phyloP scores from a whole-genome alignment of 1,140 invertebrate species.

The Paraescarpia echinospica region DNA sequence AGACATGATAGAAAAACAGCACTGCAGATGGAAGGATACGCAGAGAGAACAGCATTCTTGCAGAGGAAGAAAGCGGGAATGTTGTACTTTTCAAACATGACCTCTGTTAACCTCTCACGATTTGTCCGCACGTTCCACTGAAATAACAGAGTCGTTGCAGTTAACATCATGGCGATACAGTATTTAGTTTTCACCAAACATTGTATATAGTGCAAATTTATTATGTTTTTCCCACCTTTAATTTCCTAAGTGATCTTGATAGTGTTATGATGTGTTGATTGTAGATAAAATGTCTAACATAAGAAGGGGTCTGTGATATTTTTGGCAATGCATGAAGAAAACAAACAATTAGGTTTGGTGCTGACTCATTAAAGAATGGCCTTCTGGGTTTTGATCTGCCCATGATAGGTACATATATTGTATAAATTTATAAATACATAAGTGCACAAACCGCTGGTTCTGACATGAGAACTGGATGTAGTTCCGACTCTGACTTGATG shows the following conservation, averaged over 20 bases:
- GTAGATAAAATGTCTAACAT: neutral
- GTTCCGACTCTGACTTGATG: constrained; percentile 77
- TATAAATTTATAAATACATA: neutral
- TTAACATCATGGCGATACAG: neutral
- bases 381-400: too few species aligned
- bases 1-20: neutral
- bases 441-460: constrained; percentile 72
- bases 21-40: constrained; percentile 61
- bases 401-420: neutral
- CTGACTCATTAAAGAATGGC: too few species aligned
- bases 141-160: constrained; percentile 30
- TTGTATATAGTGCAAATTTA: neutral
- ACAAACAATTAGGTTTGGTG: too few species aligned
- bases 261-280: neutral
- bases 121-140: constrained; percentile 84
- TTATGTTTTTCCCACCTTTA: neutral
- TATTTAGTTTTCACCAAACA: neutral
- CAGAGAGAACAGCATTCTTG: constrained; percentile 91
- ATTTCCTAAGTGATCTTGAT: neutral
- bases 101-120: constrained; percentile 85
- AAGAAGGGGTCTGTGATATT: neutral
- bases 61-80: constrained; percentile 93
- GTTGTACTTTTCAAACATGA: constrained; percentile 96
- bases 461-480: constrained; percentile 91
- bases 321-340: neutral